Evolutionary conservation across 2,113 vertebrate species (phyloP).

Genomic region (Otus sunia): DNA sequence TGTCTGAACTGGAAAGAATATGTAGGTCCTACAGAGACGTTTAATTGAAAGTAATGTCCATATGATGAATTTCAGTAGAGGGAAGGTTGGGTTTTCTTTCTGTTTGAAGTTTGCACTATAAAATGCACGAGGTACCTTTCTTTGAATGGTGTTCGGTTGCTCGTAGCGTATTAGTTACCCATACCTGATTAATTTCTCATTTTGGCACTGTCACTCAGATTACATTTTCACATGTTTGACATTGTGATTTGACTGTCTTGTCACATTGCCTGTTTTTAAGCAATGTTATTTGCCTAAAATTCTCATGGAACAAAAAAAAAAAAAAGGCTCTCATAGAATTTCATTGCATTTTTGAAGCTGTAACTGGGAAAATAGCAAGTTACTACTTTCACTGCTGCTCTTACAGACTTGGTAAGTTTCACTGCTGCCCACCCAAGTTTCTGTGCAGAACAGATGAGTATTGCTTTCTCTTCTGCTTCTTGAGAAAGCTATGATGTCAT

Average conservation of each 20-base stretch:
- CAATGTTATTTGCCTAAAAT: not conserved
- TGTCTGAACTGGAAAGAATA: not conserved
- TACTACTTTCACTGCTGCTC: not conserved
- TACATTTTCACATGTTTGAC: not conserved
- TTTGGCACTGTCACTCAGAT: not conserved
- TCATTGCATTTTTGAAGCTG: not conserved
- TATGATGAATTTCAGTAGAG: not conserved
- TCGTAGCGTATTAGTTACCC: not conserved
- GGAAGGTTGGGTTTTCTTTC: not conserved
- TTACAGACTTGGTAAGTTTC: fast-evolving
- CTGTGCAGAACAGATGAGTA: not conserved
- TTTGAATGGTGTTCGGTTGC: not conserved
- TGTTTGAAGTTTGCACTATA: not conserved
- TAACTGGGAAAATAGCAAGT: not conserved
- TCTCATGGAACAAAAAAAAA: not conserved
- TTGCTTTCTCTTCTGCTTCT: not conserved
- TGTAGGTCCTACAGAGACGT: not conserved
- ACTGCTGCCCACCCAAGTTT: not conserved
- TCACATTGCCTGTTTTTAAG: not conserved
- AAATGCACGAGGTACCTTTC: not conserved
- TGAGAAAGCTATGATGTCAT: not conserved
- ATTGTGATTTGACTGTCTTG: not conserved
- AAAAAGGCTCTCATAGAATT: not conserved
- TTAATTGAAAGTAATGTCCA: not conserved
- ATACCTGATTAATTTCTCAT: fast-evolving